These are phyloP conservation scores for Dasyornis broadbenti DNA, from an alignment of 2,113 vertebrate species.

Conservation along the genomic window DNA sequence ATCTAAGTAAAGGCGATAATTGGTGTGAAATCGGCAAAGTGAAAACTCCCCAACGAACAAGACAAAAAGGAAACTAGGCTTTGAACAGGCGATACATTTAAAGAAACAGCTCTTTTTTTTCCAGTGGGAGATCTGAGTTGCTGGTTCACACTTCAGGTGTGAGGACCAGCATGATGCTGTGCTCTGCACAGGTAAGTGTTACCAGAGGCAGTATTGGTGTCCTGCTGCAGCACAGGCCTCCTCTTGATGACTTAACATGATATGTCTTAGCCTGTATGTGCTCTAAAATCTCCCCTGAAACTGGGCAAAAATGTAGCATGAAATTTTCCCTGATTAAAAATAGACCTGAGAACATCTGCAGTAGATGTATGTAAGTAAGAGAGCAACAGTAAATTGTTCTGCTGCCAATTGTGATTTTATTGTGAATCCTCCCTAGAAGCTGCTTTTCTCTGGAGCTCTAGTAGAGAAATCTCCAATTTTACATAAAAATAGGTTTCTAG, in stretches of 20 bases:
- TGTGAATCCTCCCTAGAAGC: not conserved
- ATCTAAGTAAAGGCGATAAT: not conserved
- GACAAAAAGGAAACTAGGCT: not conserved
- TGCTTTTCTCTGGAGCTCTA: not conserved
- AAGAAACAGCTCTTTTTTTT: not conserved
- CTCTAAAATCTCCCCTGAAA: not conserved
- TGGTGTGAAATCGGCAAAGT: not conserved
- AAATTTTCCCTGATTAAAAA: not conserved
- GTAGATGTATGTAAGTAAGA: not conserved
- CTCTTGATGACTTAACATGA: not conserved
- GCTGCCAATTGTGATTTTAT: not conserved
- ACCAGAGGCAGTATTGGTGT: not conserved
- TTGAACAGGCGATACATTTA: not conserved
- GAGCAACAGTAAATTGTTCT: not conserved
- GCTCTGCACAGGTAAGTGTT: not conserved
- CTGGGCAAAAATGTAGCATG: not conserved
- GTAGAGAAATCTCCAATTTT: not conserved
- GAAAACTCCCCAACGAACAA: not conserved
- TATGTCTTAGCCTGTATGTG: not conserved
- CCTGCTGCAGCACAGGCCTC: not conserved
- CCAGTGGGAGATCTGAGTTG: not conserved
- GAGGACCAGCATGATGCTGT: accelerated
- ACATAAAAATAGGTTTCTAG: not conserved
- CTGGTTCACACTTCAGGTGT: not conserved
- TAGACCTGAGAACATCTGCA: not conserved